Evolutionary conservation across 2,113 vertebrate genomes (phyloP), one percentile per base, ranked within the genome.

Genomic region (Xyrauchen texanus): DNA sequence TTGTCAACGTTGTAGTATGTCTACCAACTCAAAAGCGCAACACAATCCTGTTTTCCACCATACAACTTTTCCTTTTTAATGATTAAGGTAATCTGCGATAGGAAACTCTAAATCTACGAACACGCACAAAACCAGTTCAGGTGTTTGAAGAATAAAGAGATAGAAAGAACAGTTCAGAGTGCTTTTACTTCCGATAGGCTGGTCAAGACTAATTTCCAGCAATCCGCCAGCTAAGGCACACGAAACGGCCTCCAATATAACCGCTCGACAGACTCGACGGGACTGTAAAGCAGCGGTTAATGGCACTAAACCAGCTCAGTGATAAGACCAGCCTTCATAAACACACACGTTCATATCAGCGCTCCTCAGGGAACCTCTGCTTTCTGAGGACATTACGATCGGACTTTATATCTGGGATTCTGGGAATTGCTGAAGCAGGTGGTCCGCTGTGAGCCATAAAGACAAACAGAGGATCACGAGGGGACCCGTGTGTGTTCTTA

Each of bases 231-330:
- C 68, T 71, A 52, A 74, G 45, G 15, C 15, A 11, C 21, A 34
- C 21, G 21, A 34, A 34, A 34, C 21, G 21, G 21, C 7, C 60
- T 62, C 71, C 71, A 74, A 74, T 79, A 70, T 63, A 58, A 58
- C 34, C 4, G 46, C 8, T 80, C 69, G 68, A 46, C 74, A 75
- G 60, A 46, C 70, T 72, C 53, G 0, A 55, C 60, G 58, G 71
- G n/a, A 47, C 15, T 11, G 71, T 74, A 74, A 74, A 62, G 58
- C 71, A 51, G 71, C 58, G 9, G 57, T 74, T 74, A 74, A 74
- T 74, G 71, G 45, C 71, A 61, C 71, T 62, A 71, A 71, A 61
- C 60, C 78, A 85, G 66, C 65, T 79, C 81, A 85, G 80, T 86
- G 80, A 77, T 75, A 65, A 58, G 75, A 71, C 62, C 47, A 70